phyloP scores from a whole-genome alignment of 2,113 vertebrate species.

The Aptenodytes patagonicus region DNA sequence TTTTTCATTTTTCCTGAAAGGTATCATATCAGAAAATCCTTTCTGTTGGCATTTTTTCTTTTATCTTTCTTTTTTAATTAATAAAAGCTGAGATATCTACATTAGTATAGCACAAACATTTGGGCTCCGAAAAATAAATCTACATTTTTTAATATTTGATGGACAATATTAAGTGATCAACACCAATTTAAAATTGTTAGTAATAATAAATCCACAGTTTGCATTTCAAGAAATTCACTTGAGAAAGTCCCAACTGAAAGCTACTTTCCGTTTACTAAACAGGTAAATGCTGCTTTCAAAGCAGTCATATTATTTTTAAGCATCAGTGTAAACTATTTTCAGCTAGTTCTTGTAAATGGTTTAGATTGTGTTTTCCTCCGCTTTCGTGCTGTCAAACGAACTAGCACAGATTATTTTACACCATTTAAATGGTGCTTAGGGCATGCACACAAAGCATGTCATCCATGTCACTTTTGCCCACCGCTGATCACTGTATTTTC shows the following conservation, averaged over 20 bases:
- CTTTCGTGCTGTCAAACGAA: not conserved
- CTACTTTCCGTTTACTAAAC: not conserved
- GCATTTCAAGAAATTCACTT: not conserved
- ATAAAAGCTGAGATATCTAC: not conserved
- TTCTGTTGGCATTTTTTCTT: not conserved
- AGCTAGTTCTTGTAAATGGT: not conserved
- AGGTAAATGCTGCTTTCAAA: not conserved
- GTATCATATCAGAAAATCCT: not conserved
- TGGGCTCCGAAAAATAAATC: not conserved
- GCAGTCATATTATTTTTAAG: not conserved
- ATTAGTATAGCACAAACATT: not conserved
- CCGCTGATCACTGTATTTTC: not conserved
- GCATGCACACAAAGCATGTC: not conserved
- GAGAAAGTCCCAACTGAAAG: not conserved
- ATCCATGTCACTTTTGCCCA: not conserved
- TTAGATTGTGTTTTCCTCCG: not conserved
- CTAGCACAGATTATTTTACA: not conserved
- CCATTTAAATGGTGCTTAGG: not conserved
- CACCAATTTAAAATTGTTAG: not conserved
- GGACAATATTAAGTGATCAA: not conserved
- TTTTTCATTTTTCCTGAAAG: not conserved
- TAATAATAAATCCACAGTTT: not conserved
- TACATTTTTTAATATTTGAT: not conserved
- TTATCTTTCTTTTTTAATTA: not conserved
- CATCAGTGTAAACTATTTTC: not conserved